Conservation (phyloP, 1,140 invertebrate genomes). For the Reticulitermes speratus region DNA sequence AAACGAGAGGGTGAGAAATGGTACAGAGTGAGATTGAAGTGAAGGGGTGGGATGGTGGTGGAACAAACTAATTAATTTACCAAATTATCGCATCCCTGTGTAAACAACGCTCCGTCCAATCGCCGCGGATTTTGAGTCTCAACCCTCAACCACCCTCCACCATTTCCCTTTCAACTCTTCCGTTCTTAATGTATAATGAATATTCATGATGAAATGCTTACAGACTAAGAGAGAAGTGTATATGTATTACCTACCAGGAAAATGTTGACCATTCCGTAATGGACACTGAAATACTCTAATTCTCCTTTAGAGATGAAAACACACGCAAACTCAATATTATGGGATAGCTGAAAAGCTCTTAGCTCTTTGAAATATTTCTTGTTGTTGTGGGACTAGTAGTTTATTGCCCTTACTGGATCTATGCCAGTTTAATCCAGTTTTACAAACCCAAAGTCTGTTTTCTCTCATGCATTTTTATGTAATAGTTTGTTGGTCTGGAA, state of each 20-base stretch:
- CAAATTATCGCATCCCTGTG: conserved; percentile 31
- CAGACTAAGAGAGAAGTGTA: background rate
- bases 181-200: conserved; percentile 29
- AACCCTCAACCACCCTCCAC: background rate
- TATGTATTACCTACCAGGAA: background rate
- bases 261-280: background rate
- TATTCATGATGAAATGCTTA: conserved; percentile 33
- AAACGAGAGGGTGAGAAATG: conserved; percentile 11
- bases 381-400: no score
- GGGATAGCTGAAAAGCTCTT: no score
- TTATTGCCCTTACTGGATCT: no score
- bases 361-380: no score
- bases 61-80: conserved; percentile 33
- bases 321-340: background rate
- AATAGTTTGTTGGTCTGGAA: no score
- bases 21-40: conserved; percentile 9
- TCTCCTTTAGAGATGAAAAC: background rate
- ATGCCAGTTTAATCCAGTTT: no score
- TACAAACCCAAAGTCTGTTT: no score
- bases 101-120: conserved; percentile 26
- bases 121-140: conserved; percentile 20
- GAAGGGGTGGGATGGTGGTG: conserved; percentile 19
- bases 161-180: conserved; percentile 15
- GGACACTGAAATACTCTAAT: background rate
- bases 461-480: no score